These are phyloP conservation scores for Daubentonia madagascariensis DNA, from an alignment of 2,113 vertebrate genomes.

Conservation along the genomic window DNA sequence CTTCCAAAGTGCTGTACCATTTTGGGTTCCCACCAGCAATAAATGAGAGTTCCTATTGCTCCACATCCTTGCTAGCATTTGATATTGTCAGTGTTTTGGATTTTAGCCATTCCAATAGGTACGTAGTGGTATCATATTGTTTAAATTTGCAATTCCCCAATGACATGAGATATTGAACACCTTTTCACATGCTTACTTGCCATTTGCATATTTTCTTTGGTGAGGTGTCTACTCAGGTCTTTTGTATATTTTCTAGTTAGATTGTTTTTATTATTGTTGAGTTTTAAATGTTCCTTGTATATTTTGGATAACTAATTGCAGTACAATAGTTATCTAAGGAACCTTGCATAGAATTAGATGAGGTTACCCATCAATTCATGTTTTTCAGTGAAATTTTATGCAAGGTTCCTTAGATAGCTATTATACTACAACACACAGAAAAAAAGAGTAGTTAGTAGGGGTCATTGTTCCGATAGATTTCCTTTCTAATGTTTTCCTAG, in stretches of 20 bases:
- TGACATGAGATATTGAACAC: neutral
- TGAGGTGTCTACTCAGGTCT: neutral
- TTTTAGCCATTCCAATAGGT: neutral
- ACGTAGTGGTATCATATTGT: neutral
- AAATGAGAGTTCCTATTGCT: neutral
- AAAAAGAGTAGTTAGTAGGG: neutral
- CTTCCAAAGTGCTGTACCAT: neutral
- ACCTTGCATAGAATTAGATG: too few relatives aligned
- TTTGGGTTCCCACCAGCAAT: neutral
- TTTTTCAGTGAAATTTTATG: too few relatives aligned
- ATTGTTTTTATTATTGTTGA: neutral
- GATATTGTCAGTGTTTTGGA: neutral
- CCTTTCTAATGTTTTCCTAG: neutral
- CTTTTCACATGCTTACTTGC: neutral
- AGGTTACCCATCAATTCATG: too few relatives aligned
- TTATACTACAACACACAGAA: neutral
- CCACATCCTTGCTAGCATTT: neutral
- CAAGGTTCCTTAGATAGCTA: neutral
- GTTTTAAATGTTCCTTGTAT: neutral
- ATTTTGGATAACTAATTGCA: neutral
- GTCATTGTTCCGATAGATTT: neutral
- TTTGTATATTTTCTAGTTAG: neutral
- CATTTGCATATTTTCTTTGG: neutral
- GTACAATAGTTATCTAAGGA: too few relatives aligned
- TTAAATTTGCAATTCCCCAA: neutral